These are phyloP conservation scores for Sigmodon hispidus DNA, from an alignment of 2,113 vertebrate species.

Conservation along the genomic window DNA sequence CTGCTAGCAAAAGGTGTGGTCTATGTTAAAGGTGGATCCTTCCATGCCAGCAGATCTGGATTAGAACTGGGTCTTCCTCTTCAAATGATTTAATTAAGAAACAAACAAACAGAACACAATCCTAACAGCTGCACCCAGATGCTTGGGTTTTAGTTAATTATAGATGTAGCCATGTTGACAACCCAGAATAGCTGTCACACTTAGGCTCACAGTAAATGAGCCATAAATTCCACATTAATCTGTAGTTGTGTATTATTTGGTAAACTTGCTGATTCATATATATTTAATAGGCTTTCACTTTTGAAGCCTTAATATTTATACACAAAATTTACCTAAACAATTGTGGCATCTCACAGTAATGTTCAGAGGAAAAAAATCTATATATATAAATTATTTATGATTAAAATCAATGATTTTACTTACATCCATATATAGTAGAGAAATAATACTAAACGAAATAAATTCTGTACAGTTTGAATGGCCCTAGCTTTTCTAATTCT, in stretches of 20 bases:
- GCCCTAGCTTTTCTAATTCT: conserved; percentile 33
- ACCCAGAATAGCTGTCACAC: neutral
- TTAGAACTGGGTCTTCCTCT: neutral
- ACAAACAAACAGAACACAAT: too few relatives aligned
- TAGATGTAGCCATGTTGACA: neutral
- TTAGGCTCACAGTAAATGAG: neutral
- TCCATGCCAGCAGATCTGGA: neutral
- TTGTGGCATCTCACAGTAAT: conserved; percentile 27
- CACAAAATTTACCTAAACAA: conserved; percentile 55
- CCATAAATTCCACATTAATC: conserved; percentile 3
- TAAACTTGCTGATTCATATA: conserved; percentile 33
- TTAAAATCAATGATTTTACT: conserved; percentile 17
- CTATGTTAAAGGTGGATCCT: neutral
- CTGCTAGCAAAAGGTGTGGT: neutral
- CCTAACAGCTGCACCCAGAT: neutral
- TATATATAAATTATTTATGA: conserved; percentile 56
- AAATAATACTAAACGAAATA: neutral
- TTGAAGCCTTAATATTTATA: conserved; percentile 49
- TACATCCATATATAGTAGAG: neutral
- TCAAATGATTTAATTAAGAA: neutral
- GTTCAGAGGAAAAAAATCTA: conserved; percentile 40
- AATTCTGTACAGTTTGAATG: neutral
- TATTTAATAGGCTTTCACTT: conserved; percentile 45
- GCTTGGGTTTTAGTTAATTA: neutral
- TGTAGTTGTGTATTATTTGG: conserved; percentile 32